Conservation (phyloP, 1,140 invertebrate genomes). For the Diprion similis region DNA sequence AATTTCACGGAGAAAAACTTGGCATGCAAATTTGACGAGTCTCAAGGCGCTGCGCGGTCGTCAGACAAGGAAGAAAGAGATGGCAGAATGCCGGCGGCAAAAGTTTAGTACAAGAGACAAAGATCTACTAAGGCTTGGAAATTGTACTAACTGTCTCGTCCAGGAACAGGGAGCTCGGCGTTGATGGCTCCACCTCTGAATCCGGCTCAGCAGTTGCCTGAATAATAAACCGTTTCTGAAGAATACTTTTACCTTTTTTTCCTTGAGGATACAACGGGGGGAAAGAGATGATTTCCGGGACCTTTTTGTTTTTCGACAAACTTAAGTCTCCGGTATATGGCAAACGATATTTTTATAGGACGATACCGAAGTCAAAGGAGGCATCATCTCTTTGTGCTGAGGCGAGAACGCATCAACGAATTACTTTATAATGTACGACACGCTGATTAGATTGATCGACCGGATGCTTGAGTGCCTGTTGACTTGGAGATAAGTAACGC, state of each 20-base stretch:
- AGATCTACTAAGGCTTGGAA: background rate
- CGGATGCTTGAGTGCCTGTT: background rate
- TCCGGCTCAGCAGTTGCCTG: background rate
- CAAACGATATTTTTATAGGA: background rate
- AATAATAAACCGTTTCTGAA: background rate
- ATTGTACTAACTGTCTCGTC: slow-evolving; percentile 11
- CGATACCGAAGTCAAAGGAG: background rate
- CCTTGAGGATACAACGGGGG: background rate
- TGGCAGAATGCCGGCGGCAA: background rate
- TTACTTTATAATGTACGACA: background rate
- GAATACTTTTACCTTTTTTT: slow-evolving; percentile 5
- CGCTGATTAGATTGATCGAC: slow-evolving; percentile 1
- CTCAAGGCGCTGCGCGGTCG: background rate
- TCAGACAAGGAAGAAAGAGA: background rate
- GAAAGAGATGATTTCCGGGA: background rate
- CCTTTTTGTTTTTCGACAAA: slow-evolving; percentile 18
- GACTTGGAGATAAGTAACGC: background rate
- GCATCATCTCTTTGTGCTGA: background rate
- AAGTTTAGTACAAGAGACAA: background rate
- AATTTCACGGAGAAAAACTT: slow-evolving; percentile 3
- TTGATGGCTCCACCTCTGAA: background rate
- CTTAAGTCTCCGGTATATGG: background rate
- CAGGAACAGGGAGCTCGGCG: background rate
- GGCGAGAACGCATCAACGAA: background rate
- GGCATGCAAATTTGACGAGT: slow-evolving; percentile 5